Evolutionary conservation across 92 coral and sea anemone species (phyloP).

Genomic region (Epizoanthus rinbou): DNA sequence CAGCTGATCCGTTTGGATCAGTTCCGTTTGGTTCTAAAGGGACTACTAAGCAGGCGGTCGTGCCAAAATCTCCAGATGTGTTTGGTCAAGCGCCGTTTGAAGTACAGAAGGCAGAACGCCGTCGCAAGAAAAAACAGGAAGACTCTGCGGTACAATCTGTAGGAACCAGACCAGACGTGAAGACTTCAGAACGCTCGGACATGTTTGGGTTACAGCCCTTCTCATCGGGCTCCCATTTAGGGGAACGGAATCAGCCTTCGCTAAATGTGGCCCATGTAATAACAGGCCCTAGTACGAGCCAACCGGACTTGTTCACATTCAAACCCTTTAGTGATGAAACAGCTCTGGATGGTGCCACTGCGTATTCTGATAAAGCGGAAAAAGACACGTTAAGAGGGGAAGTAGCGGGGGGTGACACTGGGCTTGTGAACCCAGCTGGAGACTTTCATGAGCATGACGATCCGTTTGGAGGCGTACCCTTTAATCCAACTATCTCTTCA

Average conservation of each 20-base stretch:
- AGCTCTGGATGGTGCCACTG: conserved; percentile 25
- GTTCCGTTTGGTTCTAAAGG: conserved; percentile 67
- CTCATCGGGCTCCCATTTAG: conserved; percentile 19
- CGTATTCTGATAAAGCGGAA: conserved; percentile 10
- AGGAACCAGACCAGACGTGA: background rate
- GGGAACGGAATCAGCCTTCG: background rate
- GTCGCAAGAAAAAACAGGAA: background rate
- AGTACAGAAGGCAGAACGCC: conserved; percentile 31
- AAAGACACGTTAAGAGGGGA: background rate
- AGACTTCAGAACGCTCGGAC: background rate
- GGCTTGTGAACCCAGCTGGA: conserved; percentile 70
- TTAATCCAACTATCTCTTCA: conserved; percentile 58
- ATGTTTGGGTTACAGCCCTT: conserved; percentile 47
- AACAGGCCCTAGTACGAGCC: background rate
- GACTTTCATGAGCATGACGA: conserved; percentile 69
- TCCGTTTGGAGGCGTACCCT: conserved; percentile 85
- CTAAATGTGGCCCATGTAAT: background rate
- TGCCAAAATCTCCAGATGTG: conserved; percentile 67
- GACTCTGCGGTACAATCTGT: background rate
- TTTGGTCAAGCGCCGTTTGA: conserved; percentile 78
- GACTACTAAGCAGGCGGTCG: background rate
- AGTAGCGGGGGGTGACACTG: conserved; percentile 13
- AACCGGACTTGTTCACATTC: background rate
- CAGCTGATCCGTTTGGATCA: conserved; percentile 81
- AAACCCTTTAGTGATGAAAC: background rate